Percentiles rank a stretch among this genome's conserved stretches.
phyloP scores from a whole-genome alignment of 2,888 invertebrate genomes.

The Dinocampus coccinellae region DNA sequence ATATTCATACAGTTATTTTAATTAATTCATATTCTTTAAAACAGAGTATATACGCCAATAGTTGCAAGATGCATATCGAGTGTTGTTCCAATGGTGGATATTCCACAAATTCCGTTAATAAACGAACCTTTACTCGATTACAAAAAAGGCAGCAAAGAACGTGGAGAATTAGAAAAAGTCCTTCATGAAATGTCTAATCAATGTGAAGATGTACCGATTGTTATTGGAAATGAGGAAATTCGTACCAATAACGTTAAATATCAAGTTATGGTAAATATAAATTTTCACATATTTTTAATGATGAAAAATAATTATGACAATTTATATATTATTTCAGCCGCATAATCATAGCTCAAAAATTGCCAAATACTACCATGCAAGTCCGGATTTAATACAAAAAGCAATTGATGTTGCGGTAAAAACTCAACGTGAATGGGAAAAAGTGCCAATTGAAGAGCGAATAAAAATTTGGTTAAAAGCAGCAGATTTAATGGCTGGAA shows the following conservation, averaged over 20 bases:
- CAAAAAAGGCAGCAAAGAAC: slow-evolving; percentile 85
- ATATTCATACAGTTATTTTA: slow-evolving; percentile 12
- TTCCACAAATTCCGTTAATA: slow-evolving; percentile 78
- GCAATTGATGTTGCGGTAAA: slow-evolving; percentile 86
- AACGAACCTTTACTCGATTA: slow-evolving; percentile 90
- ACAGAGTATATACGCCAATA: slow-evolving; percentile 56
- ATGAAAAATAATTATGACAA: too few species aligned
- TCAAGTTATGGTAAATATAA: slow-evolving; percentile 77
- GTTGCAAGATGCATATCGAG: slow-evolving; percentile 73
- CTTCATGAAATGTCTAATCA: slow-evolving; percentile 76
- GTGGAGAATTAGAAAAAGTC: slow-evolving; percentile 78
- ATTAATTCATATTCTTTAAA: slow-evolving; percentile 39
- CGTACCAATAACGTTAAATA: slow-evolving; percentile 80
- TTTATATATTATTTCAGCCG: slow-evolving; percentile 73
- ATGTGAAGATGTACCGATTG: slow-evolving; percentile 91
- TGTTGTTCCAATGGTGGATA: slow-evolving; percentile 76
- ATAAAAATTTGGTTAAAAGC: slow-evolving; percentile 88
- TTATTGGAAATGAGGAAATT: slow-evolving; percentile 94
- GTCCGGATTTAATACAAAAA: slow-evolving; percentile 83
- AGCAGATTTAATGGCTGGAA: slow-evolving; percentile 89
- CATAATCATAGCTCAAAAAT: slow-evolving; percentile 90
- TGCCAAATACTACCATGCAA: slow-evolving; percentile 94
- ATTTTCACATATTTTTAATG: too few species aligned
- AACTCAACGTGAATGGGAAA: slow-evolving; percentile 91
- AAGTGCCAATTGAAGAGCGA: slow-evolving; percentile 83